Conservation (phyloP, 1,140 invertebrate species). For the Magallana gigas region DNA sequence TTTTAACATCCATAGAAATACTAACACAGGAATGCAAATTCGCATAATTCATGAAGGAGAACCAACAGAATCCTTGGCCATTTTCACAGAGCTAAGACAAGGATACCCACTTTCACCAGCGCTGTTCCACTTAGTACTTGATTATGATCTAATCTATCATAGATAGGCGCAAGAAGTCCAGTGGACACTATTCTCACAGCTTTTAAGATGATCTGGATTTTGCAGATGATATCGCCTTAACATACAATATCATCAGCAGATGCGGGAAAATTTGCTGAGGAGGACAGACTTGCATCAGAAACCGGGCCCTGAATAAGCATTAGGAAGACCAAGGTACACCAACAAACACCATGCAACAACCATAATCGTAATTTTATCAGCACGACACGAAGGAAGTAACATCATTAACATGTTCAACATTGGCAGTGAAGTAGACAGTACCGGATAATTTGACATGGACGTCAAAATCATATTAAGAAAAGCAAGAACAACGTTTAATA, state of each 20-base stretch:
- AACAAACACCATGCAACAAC: too few relatives aligned
- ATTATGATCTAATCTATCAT: conserved; percentile 3
- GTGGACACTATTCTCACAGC: conserved; percentile 32
- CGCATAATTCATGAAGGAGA: conserved; percentile 1
- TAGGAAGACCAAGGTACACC: too few relatives aligned
- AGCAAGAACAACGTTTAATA: too few relatives aligned
- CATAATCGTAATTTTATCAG: too few relatives aligned
- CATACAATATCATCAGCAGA: conserved; percentile 29
- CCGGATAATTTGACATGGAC: too few relatives aligned
- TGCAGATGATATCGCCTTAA: conserved; percentile 26
- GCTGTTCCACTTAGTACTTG: conserved; percentile 19
- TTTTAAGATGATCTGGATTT: conserved; percentile 37
- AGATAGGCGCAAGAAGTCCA: conserved; percentile 1
- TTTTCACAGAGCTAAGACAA: conserved; percentile 10
- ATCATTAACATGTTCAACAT: too few relatives aligned
- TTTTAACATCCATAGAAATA: background rate
- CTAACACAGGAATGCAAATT: background rate
- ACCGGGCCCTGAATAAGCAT: background rate
- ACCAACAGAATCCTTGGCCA: conserved; percentile 15
- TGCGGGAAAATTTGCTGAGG: conserved; percentile 11
- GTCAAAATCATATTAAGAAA: too few relatives aligned
- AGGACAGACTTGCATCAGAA: background rate
- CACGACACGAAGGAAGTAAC: too few relatives aligned
- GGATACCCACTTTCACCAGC: conserved; percentile 18
- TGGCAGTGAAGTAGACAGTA: too few relatives aligned